Percentiles rank a stretch among this genome's conserved stretches.
Evolutionary conservation across 2,797 vertebrate genomes (phyloP).

Genomic region (Eurystomus glaucurus): DNA sequence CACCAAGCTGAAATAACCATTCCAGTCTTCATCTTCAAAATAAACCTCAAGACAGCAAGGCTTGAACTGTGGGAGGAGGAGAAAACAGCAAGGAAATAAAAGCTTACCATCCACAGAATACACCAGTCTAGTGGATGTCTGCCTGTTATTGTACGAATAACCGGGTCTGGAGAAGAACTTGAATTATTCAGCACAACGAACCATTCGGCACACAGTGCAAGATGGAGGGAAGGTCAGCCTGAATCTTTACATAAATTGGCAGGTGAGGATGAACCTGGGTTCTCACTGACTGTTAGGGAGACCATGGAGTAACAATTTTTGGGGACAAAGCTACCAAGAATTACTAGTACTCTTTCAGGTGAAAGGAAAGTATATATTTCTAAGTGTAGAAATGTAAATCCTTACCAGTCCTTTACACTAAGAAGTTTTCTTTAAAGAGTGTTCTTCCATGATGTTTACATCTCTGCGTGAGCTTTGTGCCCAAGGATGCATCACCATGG

Average conservation of each 20-base stretch:
- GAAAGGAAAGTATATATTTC: not conserved
- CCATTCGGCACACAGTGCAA: not conserved
- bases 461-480: not conserved
- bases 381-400: not conserved
- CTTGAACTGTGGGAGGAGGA: not conserved
- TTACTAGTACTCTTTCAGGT: not conserved
- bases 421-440: not conserved
- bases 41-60: not conserved
- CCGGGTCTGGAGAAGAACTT: not conserved
- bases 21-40: not conserved
- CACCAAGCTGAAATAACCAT: not conserved
- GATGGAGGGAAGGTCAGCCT: not conserved
- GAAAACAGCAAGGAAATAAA: not conserved
- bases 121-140: not conserved
- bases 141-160: not conserved
- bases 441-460: not conserved
- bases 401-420: not conserved
- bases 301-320: accelerated
- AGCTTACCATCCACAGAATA: not conserved
- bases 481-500: accelerated
- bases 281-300: not conserved
- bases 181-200: not conserved
- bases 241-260: not conserved
- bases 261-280: not conserved
- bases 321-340: not conserved